phyloP scores from a whole-genome alignment of 2,888 invertebrate genomes.

The Conchocele bisecta region DNA sequence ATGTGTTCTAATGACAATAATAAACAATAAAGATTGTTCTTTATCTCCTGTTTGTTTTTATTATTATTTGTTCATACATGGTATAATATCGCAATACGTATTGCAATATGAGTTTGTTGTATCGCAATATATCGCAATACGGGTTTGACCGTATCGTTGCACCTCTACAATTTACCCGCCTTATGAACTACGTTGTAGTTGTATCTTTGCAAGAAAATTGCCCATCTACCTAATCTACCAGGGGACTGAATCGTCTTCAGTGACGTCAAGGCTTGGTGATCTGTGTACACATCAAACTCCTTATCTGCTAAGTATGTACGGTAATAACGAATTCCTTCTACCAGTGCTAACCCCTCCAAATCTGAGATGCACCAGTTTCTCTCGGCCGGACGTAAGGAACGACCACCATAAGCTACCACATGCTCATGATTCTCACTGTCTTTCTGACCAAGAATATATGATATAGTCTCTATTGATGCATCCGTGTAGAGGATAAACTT shows the following conservation, averaged over 20 bases:
- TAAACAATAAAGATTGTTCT: too few species aligned
- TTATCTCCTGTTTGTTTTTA: too few species aligned
- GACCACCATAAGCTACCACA: slow-evolving; percentile 47
- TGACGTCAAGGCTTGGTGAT: slow-evolving; percentile 44
- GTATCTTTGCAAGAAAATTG: slow-evolving; percentile 43
- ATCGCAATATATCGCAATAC: too few species aligned
- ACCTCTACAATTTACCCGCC: slow-evolving; percentile 32
- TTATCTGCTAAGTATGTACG: slow-evolving; percentile 43
- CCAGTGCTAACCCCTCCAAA: slow-evolving; percentile 53
- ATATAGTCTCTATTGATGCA: slow-evolving; percentile 34
- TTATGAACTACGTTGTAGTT: slow-evolving; percentile 34
- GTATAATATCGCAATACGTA: too few species aligned
- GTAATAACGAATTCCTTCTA: slow-evolving; percentile 48
- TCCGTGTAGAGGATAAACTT: slow-evolving; percentile 47
- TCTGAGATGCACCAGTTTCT: slow-evolving; percentile 52
- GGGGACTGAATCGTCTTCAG: slow-evolving; percentile 21
- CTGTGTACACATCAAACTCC: slow-evolving; percentile 40
- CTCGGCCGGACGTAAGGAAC: slow-evolving; percentile 43
- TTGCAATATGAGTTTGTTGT: too few species aligned
- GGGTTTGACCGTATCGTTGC: too few species aligned
- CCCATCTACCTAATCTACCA: slow-evolving; percentile 50
- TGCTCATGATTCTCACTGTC: slow-evolving; percentile 30
- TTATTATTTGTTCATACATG: too few species aligned
- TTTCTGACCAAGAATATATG: slow-evolving; percentile 42
- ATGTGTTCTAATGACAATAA: too few species aligned